Percentiles rank a stretch among this genome's conserved stretches.
Evolutionary conservation across 1,140 invertebrate genomes (phyloP).

Genomic region (Drosophila ananassae): DNA sequence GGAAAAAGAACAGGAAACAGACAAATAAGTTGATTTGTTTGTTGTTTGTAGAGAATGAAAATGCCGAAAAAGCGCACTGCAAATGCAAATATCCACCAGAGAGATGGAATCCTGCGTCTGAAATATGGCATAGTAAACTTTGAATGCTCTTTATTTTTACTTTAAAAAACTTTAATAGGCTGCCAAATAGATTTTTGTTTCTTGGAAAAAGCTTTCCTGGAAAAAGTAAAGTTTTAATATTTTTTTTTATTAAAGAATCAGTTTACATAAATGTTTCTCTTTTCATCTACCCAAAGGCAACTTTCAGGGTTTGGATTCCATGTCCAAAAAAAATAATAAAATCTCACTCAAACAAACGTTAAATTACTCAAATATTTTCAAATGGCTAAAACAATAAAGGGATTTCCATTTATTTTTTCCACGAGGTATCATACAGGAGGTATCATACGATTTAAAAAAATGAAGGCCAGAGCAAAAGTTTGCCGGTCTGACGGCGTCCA

Average conservation of each 20-base stretch:
- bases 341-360: not conserved
- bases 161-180: not conserved
- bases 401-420: not conserved
- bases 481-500: conserved; percentile 28
- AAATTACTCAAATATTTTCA: conserved; percentile 8
- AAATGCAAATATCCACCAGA: conserved; percentile 49
- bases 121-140: not conserved
- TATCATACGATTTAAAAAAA: conserved; percentile 21
- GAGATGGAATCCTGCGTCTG: conserved; percentile 7
- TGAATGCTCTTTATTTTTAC: conserved; percentile 1
- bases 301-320: not conserved
- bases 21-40: conserved; percentile 80
- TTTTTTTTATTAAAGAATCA: too few relatives aligned
- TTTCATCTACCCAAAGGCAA: not conserved
- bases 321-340: not conserved
- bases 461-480: conserved; percentile 14
- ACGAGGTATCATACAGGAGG: not conserved
- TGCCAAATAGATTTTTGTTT: too few relatives aligned
- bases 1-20: conserved; percentile 35
- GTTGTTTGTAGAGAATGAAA: conserved; percentile 73
- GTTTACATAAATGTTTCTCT: too few relatives aligned
- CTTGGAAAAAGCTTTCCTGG: too few relatives aligned
- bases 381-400: conserved; percentile 5
- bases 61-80: conserved; percentile 69
- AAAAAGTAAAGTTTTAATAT: too few relatives aligned